Conservation (phyloP, 2,888 invertebrate species). For the Orchesellides sinensis region DNA sequence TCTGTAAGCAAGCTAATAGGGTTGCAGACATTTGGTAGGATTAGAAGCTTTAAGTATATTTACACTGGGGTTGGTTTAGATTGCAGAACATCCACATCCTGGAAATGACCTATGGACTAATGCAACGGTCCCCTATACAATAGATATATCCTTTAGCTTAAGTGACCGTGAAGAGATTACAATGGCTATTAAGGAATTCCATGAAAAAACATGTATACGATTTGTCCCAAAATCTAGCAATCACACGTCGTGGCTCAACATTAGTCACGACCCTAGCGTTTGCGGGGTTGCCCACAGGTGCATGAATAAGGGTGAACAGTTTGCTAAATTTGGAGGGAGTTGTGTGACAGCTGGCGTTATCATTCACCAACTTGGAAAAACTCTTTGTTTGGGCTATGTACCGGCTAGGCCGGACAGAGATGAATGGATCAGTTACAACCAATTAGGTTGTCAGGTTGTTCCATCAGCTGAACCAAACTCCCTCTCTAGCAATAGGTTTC, state of each 20-base stretch:
- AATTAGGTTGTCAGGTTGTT: conserved; percentile 67
- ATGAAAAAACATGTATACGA: conserved; percentile 67
- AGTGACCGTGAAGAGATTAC: conserved; percentile 66
- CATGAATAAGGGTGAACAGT: conserved; percentile 70
- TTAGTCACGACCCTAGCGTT: conserved; percentile 67
- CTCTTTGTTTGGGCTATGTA: conserved; percentile 69
- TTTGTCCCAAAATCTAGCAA: conserved; percentile 59
- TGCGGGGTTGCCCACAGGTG: conserved; percentile 73
- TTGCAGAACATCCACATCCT: conserved; percentile 58
- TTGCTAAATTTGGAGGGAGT: conserved; percentile 72
- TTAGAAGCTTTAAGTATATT: neutral
- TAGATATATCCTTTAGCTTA: conserved; percentile 64
- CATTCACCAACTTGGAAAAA: neutral
- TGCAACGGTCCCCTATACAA: conserved; percentile 66
- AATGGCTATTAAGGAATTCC: conserved; percentile 66
- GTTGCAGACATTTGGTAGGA: neutral
- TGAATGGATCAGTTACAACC: conserved; percentile 70
- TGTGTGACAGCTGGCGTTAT: conserved; percentile 71
- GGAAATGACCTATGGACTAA: conserved; percentile 68
- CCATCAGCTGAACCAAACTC: conserved; percentile 67
- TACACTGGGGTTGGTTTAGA: too few species aligned
- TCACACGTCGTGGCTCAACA: conserved; percentile 69
- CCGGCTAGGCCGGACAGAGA: conserved; percentile 71
- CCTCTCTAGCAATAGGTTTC: conserved; percentile 64
- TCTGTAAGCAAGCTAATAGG: conserved; percentile 44